phyloP scores from a whole-genome alignment of 2,888 invertebrate genomes.

The Epirrhoe alternata region DNA sequence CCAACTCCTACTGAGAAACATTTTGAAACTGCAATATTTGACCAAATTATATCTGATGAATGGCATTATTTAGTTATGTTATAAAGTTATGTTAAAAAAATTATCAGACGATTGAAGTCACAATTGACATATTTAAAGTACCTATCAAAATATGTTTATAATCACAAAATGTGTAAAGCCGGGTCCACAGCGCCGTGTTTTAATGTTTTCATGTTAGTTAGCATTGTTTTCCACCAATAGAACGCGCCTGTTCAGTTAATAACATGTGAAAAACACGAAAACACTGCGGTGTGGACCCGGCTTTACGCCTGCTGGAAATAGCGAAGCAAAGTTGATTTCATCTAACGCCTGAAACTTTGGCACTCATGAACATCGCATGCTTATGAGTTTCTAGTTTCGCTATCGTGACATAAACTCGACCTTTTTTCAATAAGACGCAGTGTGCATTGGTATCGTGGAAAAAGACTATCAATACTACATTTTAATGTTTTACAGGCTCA shows the following conservation, averaged over 20 bases:
- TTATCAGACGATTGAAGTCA: too few relatives aligned
- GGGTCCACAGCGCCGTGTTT: too few relatives aligned
- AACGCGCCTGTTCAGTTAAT: too few relatives aligned
- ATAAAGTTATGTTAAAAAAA: not conserved
- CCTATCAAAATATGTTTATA: not conserved
- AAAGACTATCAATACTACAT: conserved; percentile 10
- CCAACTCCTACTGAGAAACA: too few relatives aligned
- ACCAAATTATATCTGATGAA: not conserved
- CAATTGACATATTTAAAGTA: too few relatives aligned
- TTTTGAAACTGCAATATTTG: too few relatives aligned
- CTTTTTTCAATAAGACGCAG: not conserved
- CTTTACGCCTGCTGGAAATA: conserved; percentile 21
- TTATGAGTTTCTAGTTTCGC: not conserved
- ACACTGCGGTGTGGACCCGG: too few relatives aligned
- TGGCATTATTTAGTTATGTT: not conserved
- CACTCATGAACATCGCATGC: conserved; percentile 1
- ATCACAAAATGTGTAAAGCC: conserved; percentile 2
- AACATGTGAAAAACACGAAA: too few relatives aligned
- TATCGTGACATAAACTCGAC: not conserved
- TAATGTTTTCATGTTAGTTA: too few relatives aligned
- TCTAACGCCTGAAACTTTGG: conserved; percentile 4
- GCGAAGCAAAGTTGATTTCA: conserved; percentile 12
- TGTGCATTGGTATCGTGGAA: not conserved
- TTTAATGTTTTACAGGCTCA: conserved; percentile 5
- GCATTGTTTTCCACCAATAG: too few relatives aligned